Percentiles rank a stretch among this genome's conserved stretches.
Conservation (phyloP, 2,797 vertebrate species). For the Tragelaphus eurycerus region DNA sequence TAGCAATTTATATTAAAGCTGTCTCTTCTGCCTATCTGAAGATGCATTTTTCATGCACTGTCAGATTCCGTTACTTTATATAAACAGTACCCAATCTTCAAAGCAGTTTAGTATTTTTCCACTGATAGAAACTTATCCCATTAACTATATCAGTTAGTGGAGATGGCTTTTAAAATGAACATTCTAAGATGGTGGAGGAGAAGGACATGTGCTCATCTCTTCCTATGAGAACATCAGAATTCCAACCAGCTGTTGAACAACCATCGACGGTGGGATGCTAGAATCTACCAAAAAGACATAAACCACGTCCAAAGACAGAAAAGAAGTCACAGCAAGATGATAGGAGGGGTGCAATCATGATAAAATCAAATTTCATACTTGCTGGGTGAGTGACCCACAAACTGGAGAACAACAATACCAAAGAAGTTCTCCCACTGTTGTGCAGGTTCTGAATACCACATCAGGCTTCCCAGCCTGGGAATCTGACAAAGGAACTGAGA, state of each 20-base stretch:
- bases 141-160: background rate
- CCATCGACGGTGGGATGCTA: background rate
- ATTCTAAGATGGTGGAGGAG: background rate
- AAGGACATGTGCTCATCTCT: background rate
- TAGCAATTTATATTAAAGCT: slow-evolving; percentile 7
- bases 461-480: background rate
- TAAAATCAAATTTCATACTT: background rate
- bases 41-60: background rate
- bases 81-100: background rate
- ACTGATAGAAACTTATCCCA: background rate
- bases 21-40: slow-evolving; percentile 17
- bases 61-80: slow-evolving; percentile 11
- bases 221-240: background rate
- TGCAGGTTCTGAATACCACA: background rate
- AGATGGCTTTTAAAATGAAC: background rate
- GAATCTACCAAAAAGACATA: background rate
- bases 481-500: background rate
- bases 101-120: slow-evolving; percentile 41
- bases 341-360: background rate
- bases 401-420: background rate
- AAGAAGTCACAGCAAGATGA: background rate
- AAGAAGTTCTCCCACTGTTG: background rate
- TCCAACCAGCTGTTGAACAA: background rate
- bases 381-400: background rate
- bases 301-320: background rate